phyloP scores from a whole-genome alignment of 2,888 invertebrate genomes.

The Drosophila mulleri region DNA sequence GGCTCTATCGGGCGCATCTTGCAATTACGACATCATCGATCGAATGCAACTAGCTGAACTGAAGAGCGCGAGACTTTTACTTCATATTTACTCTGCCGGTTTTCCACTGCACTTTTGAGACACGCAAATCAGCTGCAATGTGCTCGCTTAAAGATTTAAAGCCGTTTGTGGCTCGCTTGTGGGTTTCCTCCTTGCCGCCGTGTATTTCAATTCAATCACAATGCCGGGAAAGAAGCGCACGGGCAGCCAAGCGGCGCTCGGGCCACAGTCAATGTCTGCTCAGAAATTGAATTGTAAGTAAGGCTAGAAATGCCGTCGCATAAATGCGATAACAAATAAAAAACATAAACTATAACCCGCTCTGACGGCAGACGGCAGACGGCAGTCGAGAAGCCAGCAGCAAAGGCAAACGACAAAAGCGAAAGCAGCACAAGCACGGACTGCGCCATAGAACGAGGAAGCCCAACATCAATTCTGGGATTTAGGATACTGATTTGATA shows the following conservation, averaged over 20 bases:
- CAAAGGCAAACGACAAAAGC: conserved; percentile 3
- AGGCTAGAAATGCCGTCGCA: conserved; percentile 74
- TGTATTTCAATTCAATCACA: conserved; percentile 39
- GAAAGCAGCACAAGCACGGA: conserved; percentile 3
- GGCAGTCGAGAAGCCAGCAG: conserved; percentile 8
- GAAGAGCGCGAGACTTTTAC: too few species aligned
- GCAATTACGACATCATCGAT: conserved; percentile 60
- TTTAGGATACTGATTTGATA: conserved; percentile 83
- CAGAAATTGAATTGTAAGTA: conserved; percentile 79
- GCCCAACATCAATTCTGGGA: conserved; percentile 81
- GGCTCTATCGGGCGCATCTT: conserved; percentile 23
- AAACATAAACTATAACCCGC: conserved; percentile 53
- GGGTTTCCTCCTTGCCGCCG: conserved; percentile 2
- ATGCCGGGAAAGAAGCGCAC: conserved; percentile 2
- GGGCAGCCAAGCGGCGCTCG: conserved; percentile 37
- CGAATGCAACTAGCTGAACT: too few species aligned
- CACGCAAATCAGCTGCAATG: conserved; percentile 17
- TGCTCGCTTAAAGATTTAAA: conserved; percentile 42
- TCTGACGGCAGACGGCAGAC: conserved; percentile 20
- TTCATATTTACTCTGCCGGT: not conserved
- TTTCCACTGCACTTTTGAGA: not conserved
- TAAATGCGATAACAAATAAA: conserved; percentile 67
- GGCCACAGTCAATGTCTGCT: conserved; percentile 53
- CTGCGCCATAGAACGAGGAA: conserved; percentile 55
- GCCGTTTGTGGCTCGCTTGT: conserved; percentile 9